Evolutionary conservation across 2,888 invertebrate genomes (phyloP).

Genomic region (Diaprepes abbreviatus): DNA sequence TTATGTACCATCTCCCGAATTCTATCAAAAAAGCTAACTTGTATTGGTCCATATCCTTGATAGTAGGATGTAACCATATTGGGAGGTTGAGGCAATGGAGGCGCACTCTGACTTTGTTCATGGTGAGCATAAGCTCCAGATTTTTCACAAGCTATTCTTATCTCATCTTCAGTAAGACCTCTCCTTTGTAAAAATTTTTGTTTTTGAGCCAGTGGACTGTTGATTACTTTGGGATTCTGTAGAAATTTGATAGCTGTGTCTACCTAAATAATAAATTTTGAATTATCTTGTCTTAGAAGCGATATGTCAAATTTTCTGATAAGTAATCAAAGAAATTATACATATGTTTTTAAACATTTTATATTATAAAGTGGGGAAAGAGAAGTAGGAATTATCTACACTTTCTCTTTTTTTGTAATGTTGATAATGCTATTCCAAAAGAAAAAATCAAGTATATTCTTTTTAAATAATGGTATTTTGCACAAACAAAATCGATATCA

Average conservation of each 20-base stretch:
- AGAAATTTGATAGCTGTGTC: conserved; percentile 89
- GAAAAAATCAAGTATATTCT: too few species aligned
- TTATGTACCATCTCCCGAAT: conserved; percentile 81
- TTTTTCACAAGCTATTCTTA: conserved; percentile 80
- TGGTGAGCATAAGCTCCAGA: conserved; percentile 68
- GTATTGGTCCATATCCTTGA: conserved; percentile 56
- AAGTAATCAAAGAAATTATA: too few species aligned
- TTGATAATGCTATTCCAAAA: too few species aligned
- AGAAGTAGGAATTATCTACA: too few species aligned
- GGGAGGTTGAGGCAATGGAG: conserved; percentile 44
- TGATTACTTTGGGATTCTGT: conserved; percentile 85
- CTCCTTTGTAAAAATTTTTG: conserved; percentile 84
- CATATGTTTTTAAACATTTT: too few species aligned
- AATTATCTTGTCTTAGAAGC: too few species aligned
- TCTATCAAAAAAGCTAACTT: conserved; percentile 67
- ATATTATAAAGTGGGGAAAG: too few species aligned
- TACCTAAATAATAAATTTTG: conserved; percentile 70
- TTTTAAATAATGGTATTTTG: too few species aligned
- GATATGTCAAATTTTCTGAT: too few species aligned
- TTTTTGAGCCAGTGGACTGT: conserved; percentile 83
- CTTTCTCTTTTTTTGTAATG: too few species aligned
- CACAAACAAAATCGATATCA: too few species aligned
- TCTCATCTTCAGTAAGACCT: conserved; percentile 82
- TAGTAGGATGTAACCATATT: conserved; percentile 44
- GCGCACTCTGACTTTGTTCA: conserved; percentile 58